phyloP scores from a whole-genome alignment of 2,888 invertebrate species.

The Yponomeuta cagnagella region DNA sequence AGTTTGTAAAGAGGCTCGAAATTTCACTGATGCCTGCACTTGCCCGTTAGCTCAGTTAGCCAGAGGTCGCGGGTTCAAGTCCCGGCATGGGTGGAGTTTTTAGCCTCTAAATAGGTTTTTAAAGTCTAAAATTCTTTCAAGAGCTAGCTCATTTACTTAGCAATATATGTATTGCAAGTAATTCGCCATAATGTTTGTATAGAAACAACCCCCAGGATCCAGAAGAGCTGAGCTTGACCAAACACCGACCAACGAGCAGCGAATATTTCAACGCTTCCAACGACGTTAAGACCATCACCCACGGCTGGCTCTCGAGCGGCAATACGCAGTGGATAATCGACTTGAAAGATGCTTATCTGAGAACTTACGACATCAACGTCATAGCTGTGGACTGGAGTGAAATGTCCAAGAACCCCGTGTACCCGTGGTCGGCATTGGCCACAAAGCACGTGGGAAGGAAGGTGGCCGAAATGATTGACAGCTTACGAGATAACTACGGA shows the following conservation, averaged over 20 bases:
- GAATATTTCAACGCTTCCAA: conserved; percentile 54
- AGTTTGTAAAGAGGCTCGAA: too few species aligned
- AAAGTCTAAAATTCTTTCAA: too few species aligned
- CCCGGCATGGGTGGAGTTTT: too few species aligned
- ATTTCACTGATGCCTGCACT: too few species aligned
- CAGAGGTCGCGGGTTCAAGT: too few species aligned
- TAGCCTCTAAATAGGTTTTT: too few species aligned
- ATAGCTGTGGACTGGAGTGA: conserved; percentile 67
- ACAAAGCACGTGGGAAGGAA: conserved; percentile 61
- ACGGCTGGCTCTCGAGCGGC: conserved; percentile 70
- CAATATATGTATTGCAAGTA: too few species aligned
- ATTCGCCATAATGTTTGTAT: conserved; percentile 20
- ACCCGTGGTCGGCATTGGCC: conserved; percentile 57
- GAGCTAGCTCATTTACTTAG: too few species aligned
- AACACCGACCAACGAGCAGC: conserved; percentile 35
- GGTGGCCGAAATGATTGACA: conserved; percentile 43
- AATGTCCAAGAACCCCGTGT: conserved; percentile 49
- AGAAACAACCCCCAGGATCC: conserved; percentile 43
- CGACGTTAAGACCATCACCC: conserved; percentile 66
- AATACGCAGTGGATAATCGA: conserved; percentile 47
- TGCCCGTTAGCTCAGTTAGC: too few species aligned
- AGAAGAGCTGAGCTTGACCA: conserved; percentile 33
- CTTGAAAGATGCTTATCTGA: conserved; percentile 60
- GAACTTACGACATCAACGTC: conserved; percentile 62
- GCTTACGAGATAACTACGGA: conserved; percentile 34